A percentile compares a stretch with the other conserved stretches of the same genome.
Conservation (phyloP, 2,113 vertebrate genomes). For the Charadrius vociferus region DNA sequence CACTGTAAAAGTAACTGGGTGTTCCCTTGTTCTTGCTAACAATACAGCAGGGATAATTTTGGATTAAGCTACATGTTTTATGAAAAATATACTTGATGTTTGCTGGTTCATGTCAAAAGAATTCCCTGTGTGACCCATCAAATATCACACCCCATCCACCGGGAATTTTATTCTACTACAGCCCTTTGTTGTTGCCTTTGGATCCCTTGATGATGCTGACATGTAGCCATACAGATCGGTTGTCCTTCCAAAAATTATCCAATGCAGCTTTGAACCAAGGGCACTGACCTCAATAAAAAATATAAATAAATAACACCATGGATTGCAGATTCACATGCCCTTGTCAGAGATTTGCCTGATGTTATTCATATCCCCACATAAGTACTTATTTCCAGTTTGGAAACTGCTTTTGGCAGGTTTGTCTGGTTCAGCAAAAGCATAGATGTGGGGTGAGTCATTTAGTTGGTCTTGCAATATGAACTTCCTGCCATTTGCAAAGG, state of each 20-base stretch:
- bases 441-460: slow-evolving; percentile 3
- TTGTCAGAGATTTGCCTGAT: slow-evolving; percentile 5
- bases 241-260: slow-evolving; percentile 48
- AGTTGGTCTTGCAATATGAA: not conserved
- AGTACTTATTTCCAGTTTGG: slow-evolving; percentile 39
- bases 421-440: slow-evolving; percentile 28
- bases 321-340: slow-evolving; percentile 21
- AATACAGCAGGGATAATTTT: slow-evolving; percentile 47
- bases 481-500: slow-evolving; percentile 33
- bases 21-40: slow-evolving; percentile 30
- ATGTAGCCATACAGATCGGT: not conserved
- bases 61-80: slow-evolving; percentile 29
- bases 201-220: slow-evolving; percentile 20
- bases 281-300: slow-evolving; percentile 42
- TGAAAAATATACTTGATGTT: slow-evolving; percentile 49
- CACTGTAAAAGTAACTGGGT: slow-evolving; percentile 48
- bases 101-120: slow-evolving; percentile 49
- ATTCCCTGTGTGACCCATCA: slow-evolving; percentile 11
- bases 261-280: slow-evolving; percentile 18
- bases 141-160: slow-evolving; percentile 12
- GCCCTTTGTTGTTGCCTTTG: slow-evolving; percentile 33
- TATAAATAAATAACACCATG: slow-evolving; percentile 12
- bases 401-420: slow-evolving; percentile 45
- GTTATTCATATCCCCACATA: slow-evolving; percentile 32
- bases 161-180: slow-evolving; percentile 22